phyloP scores from a whole-genome alignment of 2,797 vertebrate species.

The Myripristis jacobus region DNA sequence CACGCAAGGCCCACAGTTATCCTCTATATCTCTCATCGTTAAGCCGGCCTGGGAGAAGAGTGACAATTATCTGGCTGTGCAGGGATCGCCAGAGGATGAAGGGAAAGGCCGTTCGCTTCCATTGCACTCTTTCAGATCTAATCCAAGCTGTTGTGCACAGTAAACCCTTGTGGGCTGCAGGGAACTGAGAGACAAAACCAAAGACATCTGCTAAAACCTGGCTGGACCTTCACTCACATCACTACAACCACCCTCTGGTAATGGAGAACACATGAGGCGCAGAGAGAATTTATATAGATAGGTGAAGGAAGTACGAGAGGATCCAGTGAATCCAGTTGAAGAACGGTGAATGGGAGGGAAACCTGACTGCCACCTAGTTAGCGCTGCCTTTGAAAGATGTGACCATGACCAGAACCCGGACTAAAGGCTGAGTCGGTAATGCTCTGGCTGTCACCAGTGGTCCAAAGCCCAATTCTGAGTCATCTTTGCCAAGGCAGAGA shows the following conservation, averaged over 20 bases:
- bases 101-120: conserved; percentile 33
- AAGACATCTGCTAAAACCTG: conserved; percentile 71
- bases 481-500: conserved; percentile 46
- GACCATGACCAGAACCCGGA: conserved; percentile 21
- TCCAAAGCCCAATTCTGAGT: conserved; percentile 40
- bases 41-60: conserved; percentile 32
- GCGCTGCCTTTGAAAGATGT: conserved; percentile 6
- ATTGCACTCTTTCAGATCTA: conserved; percentile 47
- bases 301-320: conserved; percentile 45
- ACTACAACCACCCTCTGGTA: conserved; percentile 49
- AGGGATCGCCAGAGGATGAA: conserved; percentile 38
- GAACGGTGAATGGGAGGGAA: conserved; percentile 35
- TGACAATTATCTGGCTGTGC: conserved; percentile 62
- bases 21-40: conserved; percentile 51
- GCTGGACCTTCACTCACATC: conserved; percentile 54
- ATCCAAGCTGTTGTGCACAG: conserved; percentile 45
- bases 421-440: conserved; percentile 28
- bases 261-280: conserved; percentile 66
- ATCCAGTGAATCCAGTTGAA: conserved; percentile 20
- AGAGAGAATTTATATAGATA: conserved; percentile 47
- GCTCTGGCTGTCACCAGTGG: conserved; percentile 24
- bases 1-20: conserved; percentile 45
- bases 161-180: conserved; percentile 54
- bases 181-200: conserved; percentile 53
- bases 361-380: conserved; percentile 25